phyloP scores from a whole-genome alignment of 2,113 vertebrate species.

The Heterotilapia buettikoferi region DNA sequence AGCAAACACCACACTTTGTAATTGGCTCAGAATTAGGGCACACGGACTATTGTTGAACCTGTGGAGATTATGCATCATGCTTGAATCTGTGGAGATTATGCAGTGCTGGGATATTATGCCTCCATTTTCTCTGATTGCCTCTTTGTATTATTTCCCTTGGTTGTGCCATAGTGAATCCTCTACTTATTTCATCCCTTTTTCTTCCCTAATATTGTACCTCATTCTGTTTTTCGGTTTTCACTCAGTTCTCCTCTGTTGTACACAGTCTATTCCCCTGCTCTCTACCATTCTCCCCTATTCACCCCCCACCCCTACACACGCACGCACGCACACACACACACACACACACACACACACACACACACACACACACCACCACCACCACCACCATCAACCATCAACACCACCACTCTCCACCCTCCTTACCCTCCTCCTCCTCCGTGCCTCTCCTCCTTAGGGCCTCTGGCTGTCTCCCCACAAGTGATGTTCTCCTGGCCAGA shows the following conservation, averaged over 20 bases:
- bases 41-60: conserved; percentile 61
- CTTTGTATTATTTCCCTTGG: conserved; percentile 38
- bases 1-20: conserved; percentile 35
- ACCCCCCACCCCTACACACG: background rate
- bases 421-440: background rate
- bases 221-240: conserved; percentile 11
- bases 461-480: conserved; percentile 74
- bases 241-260: conserved; percentile 22
- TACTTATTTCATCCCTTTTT: background rate
- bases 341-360: too few species aligned
- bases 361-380: background rate
- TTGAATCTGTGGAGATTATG: conserved; percentile 64
- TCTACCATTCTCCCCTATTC: background rate
- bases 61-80: conserved; percentile 64
- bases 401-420: background rate
- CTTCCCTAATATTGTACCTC: conserved; percentile 7
- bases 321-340: background rate
- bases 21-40: conserved; percentile 64
- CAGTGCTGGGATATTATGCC: conserved; percentile 51
- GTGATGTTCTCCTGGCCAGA: conserved; percentile 77
- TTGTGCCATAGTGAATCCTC: background rate
- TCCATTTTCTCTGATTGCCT: conserved; percentile 69
- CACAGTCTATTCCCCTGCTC: background rate
- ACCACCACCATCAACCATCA: background rate
- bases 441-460: conserved; percentile 50